A percentile compares a stretch with the other conserved stretches of the same genome.
Evolutionary conservation across 2,113 vertebrate genomes (phyloP).

Genomic region (Donacobius atricapilla): DNA sequence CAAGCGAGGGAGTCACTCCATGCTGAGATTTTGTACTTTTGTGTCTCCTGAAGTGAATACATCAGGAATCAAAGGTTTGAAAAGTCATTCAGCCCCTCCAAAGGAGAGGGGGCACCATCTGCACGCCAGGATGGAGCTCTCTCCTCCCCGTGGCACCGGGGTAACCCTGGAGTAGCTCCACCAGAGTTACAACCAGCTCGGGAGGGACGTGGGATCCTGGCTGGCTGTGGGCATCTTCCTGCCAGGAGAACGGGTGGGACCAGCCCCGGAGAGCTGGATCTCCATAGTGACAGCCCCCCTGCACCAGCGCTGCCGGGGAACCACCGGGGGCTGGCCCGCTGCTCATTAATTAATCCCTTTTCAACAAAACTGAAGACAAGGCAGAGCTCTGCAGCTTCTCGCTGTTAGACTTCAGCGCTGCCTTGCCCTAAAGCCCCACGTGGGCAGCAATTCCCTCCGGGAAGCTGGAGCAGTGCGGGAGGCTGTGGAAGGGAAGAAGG

Average conservation of each 20-base stretch:
- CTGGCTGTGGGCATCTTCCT: background rate
- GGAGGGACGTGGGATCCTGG: background rate
- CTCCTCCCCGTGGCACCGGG: background rate
- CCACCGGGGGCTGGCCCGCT: background rate
- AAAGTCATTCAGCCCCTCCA: slow-evolving; percentile 57
- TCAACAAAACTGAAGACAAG: background rate
- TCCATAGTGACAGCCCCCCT: background rate
- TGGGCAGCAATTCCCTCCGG: background rate
- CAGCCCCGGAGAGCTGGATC: background rate
- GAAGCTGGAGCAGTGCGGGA: background rate
- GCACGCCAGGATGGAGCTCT: background rate
- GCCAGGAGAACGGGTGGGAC: background rate
- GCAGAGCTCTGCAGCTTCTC: background rate
- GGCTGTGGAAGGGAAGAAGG: background rate
- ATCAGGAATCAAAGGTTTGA: slow-evolving; percentile 65
- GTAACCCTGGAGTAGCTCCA: background rate
- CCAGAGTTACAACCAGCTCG: background rate
- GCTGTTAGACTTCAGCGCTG: background rate
- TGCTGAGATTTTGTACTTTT: slow-evolving; percentile 68
- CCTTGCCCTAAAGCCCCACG: background rate
- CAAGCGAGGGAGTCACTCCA: slow-evolving; percentile 46
- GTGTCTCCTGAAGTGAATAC: slow-evolving; percentile 55
- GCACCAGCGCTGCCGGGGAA: slow-evolving; percentile 2
- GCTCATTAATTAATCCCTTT: slow-evolving; percentile 30
- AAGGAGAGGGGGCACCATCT: slow-evolving; percentile 40